These are phyloP conservation scores for Podarcis muralis DNA, from an alignment of 2,113 vertebrate species.

Conservation along the genomic window DNA sequence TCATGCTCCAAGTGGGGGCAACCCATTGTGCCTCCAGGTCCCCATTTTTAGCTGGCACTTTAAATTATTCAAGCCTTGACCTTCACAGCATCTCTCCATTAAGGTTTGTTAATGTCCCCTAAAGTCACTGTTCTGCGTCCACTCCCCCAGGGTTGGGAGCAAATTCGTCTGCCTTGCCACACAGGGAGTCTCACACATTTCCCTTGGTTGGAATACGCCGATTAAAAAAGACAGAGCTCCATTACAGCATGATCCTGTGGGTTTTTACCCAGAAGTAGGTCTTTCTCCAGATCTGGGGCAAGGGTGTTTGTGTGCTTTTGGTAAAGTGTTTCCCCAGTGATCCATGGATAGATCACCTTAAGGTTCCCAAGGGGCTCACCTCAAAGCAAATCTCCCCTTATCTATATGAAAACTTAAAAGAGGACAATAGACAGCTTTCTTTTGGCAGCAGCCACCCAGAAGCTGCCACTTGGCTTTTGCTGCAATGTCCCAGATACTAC, in stretches of 20 bases:
- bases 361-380: no score
- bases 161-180: background rate
- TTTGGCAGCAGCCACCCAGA: background rate
- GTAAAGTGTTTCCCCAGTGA: background rate
- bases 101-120: slow-evolving; percentile 69
- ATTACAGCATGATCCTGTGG: background rate
- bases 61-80: slow-evolving; percentile 71
- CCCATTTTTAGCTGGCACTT: slow-evolving; percentile 58
- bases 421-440: background rate
- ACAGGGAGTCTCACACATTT: background rate
- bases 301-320: no score
- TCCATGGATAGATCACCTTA: background rate
- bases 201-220: background rate
- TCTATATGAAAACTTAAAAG: no score
- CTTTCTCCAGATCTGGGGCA: background rate
- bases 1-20: slow-evolving; percentile 6
- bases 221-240: background rate
- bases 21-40: slow-evolving; percentile 60
- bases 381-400: background rate
- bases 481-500: no score
- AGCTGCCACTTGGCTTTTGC: no score
- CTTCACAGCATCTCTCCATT: slow-evolving; percentile 70
- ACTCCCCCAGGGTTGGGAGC: no score
- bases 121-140: slow-evolving; percentile 61
- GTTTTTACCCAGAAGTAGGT: background rate